Evolutionary conservation across 2,797 vertebrate genomes (phyloP), one percentile per base, ranked within the genome.

Genomic region (Sylvia borin): DNA sequence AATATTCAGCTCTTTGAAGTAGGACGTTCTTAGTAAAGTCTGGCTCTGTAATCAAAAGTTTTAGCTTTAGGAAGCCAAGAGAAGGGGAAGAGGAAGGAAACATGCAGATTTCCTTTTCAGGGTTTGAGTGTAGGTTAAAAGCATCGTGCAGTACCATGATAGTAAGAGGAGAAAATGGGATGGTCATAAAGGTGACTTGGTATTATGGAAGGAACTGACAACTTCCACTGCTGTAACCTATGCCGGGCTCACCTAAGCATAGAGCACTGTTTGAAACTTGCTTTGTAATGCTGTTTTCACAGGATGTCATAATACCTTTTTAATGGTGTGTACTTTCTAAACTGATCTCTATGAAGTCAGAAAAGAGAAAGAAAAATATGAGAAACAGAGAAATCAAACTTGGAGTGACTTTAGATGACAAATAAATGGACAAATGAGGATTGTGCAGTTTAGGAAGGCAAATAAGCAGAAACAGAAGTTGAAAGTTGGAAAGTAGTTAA

Each of bases 1-100:
- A 88, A 83, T 95, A 71, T 32, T 77, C 17, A 38, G 34, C 42
- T 77, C 87, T 92, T 91, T 92, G 79, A 94, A 93, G 87, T 31
- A 40, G 50, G 65, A 80, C 61, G 26, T 86, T 74, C 93, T 80
- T 54, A 45, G 40, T 53, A 16, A 83, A 65, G 64, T 82, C 78
- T 95, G 93, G 57, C 91, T 92, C 82, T 87, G 47, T 57, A 79
- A 93, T 91, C 74, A 82, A 5, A 85, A 88, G 45, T 64, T 61
- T 79, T 36, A 82, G 57, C 68, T 83, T 76, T 74, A 61, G 53
- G 40, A 79, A 85, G 48, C 85, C 58, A 71, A 36, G 64, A 74
- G 17, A 38, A 34, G 21, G 53, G 76, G 61, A 67, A 85, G 65
- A 82, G 64, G 78, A 94, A 92, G 72, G 72, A 93, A 93, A 65